A percentile compares a stretch with the other conserved stretches of the same genome.
Evolutionary conservation across 2,113 vertebrate species (phyloP).

Genomic region (Gorsachius goisagi): DNA sequence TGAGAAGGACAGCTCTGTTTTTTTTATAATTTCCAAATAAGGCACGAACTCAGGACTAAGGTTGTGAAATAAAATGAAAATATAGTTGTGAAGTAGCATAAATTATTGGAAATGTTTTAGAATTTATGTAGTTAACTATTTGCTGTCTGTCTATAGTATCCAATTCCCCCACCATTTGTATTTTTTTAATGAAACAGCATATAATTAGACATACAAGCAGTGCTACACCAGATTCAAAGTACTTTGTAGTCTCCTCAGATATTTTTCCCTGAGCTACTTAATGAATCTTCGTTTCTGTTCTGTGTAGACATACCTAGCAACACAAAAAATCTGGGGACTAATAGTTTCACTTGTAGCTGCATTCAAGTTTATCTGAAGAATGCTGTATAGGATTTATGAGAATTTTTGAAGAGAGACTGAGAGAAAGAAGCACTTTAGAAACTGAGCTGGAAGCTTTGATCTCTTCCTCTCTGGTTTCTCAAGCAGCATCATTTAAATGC

Average conservation of each 20-base stretch:
- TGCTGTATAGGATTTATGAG: not conserved
- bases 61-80: not conserved
- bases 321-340: not conserved
- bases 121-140: not conserved
- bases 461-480: not conserved
- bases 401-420: not conserved
- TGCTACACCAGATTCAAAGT: not conserved
- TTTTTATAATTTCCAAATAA: not conserved
- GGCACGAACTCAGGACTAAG: not conserved
- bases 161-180: no score
- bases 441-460: not conserved
- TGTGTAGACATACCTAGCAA: not conserved
- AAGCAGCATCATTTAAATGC: not conserved
- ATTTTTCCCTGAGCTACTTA: not conserved
- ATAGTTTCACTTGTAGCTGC: not conserved
- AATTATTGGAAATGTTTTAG: not conserved
- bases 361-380: not conserved
- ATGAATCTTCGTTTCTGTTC: not conserved
- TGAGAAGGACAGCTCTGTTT: not conserved
- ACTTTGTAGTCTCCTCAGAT: rapidly evolving
- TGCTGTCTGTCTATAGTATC: not conserved
- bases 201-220: not conserved
- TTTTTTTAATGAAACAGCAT: not conserved
- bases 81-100: not conserved
- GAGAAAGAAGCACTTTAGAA: not conserved